Percentiles rank a stretch among this genome's conserved stretches.
Conservation (phyloP, 2,888 invertebrate genomes). For the Tricholauxania praeusta region DNA sequence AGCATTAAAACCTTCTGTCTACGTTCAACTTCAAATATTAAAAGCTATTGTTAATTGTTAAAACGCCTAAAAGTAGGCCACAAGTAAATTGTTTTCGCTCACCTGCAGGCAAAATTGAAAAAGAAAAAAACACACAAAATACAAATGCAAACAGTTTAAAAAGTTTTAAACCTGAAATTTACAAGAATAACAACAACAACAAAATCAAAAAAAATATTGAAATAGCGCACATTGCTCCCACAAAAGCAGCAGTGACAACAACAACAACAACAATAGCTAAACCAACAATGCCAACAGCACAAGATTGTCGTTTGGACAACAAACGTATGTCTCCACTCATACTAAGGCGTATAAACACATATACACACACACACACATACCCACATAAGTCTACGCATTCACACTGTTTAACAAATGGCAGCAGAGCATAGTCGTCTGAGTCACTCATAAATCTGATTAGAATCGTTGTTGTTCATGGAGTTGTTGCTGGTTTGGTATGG, state of each 20-base stretch:
- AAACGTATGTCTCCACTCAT: not conserved
- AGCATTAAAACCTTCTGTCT: no score
- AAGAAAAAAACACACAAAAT: no score
- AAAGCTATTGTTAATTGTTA: no score
- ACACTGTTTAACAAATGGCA: not conserved
- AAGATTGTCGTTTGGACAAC: conserved; percentile 19
- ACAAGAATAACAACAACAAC: no score
- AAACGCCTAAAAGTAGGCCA: no score
- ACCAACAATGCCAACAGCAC: not conserved
- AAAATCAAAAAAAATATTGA: not conserved
- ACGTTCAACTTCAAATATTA: no score
- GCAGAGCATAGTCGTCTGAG: not conserved
- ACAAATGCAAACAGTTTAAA: no score
- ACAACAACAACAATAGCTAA: not conserved
- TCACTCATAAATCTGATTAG: conserved; percentile 21
- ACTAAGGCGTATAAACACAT: not conserved
- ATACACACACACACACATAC: not conserved
- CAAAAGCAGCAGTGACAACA: no score
- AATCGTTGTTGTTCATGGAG: not conserved
- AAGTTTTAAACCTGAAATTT: no score
- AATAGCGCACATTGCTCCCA: no score
- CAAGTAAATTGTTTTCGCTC: no score
- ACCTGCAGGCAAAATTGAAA: no score
- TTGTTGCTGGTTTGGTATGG: not conserved
- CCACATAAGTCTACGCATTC: not conserved